phyloP scores from a whole-genome alignment of 2,797 vertebrate species.

The Morelia viridis region DNA sequence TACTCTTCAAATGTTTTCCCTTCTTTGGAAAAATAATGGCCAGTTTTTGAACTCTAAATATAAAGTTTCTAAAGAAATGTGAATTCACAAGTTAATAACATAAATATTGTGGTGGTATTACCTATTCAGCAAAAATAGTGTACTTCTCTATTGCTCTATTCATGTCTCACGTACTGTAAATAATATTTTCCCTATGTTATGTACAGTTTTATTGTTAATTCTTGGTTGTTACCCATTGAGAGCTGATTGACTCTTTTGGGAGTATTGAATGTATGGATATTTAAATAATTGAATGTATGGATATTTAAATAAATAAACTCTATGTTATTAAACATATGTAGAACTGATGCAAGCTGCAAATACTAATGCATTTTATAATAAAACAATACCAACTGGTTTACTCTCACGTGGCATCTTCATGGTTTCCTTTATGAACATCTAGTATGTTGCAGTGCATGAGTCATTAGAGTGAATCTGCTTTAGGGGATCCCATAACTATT shows the following conservation, averaged over 20 bases:
- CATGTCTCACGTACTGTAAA: background rate
- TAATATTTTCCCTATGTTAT: background rate
- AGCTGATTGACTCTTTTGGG: background rate
- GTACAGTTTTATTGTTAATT: background rate
- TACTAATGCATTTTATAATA: background rate
- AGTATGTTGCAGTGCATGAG: background rate
- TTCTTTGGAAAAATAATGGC: background rate
- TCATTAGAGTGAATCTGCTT: background rate
- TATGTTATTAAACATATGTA: background rate
- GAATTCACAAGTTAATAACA: background rate
- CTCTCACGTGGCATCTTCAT: conserved; percentile 15
- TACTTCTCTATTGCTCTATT: background rate
- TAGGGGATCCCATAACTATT: background rate
- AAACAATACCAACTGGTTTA: background rate
- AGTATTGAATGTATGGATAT: background rate
- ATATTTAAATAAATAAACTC: background rate
- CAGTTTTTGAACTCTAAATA: background rate
- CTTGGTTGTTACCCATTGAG: background rate
- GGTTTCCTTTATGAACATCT: conserved; percentile 21
- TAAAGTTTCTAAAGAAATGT: background rate
- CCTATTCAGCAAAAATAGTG: background rate
- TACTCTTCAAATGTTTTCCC: background rate
- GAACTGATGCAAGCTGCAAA: background rate
- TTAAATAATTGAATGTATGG: background rate
- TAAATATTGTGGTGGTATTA: background rate